Conservation (phyloP, 2,888 invertebrate species). For the Sycophila texana region DNA sequence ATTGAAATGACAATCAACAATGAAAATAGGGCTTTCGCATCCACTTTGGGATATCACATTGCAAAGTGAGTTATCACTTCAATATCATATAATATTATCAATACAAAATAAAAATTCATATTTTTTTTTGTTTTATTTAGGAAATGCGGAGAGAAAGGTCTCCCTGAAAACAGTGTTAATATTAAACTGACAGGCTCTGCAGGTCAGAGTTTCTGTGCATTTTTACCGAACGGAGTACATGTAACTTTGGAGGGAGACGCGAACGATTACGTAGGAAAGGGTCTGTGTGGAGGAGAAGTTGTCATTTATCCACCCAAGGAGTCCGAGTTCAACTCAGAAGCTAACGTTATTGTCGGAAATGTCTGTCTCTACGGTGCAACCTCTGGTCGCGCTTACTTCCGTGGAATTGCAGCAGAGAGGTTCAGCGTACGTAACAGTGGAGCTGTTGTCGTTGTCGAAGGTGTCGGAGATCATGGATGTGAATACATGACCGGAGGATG, state of each 20-base stretch:
- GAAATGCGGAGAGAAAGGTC: slow-evolving; percentile 90
- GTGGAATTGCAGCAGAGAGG: slow-evolving; percentile 97
- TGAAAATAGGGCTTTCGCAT: slow-evolving; percentile 93
- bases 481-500: slow-evolving; percentile 99
- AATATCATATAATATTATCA: not conserved
- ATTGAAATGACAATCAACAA: slow-evolving; percentile 91
- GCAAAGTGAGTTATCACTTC: slow-evolving; percentile 84
- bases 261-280: slow-evolving; percentile 98
- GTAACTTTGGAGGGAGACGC: slow-evolving; percentile 97
- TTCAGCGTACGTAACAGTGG: slow-evolving; percentile 99
- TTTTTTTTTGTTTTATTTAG: slow-evolving; percentile 77
- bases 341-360: slow-evolving; percentile 98
- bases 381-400: slow-evolving; percentile 93
- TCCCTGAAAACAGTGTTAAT: slow-evolving; percentile 88
- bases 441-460: slow-evolving; percentile 95
- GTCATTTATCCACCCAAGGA: slow-evolving; percentile 94
- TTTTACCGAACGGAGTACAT: slow-evolving; percentile 92
- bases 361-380: slow-evolving; percentile 99
- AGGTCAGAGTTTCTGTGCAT: slow-evolving; percentile 99
- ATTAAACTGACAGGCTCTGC: slow-evolving; percentile 94
- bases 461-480: slow-evolving; percentile 99
- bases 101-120: slow-evolving; percentile 69
- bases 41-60: slow-evolving; percentile 95
- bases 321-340: slow-evolving; percentile 91
- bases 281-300: slow-evolving; percentile 95